These are phyloP conservation scores for Hirtodrosophila alboralis DNA, from an alignment of 2,888 invertebrate genomes.

Conservation along the genomic window DNA sequence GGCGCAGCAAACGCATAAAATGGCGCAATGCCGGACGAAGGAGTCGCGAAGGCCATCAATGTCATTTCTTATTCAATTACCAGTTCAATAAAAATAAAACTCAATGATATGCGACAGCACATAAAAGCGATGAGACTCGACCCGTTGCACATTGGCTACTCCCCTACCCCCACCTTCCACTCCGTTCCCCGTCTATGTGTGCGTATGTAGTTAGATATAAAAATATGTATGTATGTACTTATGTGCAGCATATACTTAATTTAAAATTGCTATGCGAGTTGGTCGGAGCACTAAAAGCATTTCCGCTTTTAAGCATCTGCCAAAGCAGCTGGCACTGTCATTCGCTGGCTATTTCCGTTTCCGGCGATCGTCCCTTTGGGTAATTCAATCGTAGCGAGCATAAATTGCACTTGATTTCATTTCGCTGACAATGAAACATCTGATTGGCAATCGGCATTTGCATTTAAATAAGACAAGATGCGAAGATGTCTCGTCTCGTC, in stretches of 20 bases:
- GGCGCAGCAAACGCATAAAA: conserved; percentile 45
- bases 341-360: conserved; percentile 44
- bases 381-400: conserved; percentile 59
- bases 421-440: conserved; percentile 34
- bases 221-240: conserved; percentile 3
- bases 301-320: conserved; percentile 36
- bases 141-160: conserved; percentile 9
- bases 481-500: conserved; percentile 9
- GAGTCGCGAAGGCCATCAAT: conserved; percentile 53
- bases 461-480: conserved; percentile 55
- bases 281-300: conserved; percentile 39
- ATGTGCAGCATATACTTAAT: conserved; percentile 37
- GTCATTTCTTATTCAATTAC: conserved; percentile 75
- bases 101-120: conserved; percentile 64
- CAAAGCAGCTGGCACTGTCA: conserved; percentile 22
- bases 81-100: conserved; percentile 73
- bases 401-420: conserved; percentile 66
- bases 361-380: conserved; percentile 31
- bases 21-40: conserved; percentile 48
- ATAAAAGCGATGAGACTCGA: conserved; percentile 44
- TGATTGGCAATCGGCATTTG: conserved; percentile 62
- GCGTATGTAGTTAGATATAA: conserved; percentile 1
- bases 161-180: too few relatives aligned
- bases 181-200: background rate
- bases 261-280: conserved; percentile 38